phyloP scores from a whole-genome alignment of 2,113 vertebrate genomes.

The Copsychus sechellarum region DNA sequence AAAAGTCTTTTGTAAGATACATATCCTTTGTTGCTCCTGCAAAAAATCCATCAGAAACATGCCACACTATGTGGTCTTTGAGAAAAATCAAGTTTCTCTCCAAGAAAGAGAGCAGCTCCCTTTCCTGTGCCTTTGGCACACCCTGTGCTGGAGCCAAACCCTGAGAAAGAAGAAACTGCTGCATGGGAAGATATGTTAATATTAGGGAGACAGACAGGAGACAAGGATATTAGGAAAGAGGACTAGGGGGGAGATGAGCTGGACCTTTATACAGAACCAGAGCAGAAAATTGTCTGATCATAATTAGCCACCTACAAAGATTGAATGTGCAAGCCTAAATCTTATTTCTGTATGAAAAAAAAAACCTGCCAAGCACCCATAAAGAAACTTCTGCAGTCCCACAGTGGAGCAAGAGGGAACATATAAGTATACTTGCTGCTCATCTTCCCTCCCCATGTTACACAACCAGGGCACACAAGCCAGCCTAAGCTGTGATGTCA shows the following conservation, averaged over 20 bases:
- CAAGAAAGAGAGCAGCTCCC: background rate
- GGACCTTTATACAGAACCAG: background rate
- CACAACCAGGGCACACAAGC: rapidly evolving
- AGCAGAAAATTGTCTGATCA: background rate
- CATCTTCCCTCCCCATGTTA: rapidly evolving
- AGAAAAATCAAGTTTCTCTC: background rate
- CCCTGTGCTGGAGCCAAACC: background rate
- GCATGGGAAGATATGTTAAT: background rate
- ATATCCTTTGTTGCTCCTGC: background rate
- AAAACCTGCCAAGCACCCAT: background rate
- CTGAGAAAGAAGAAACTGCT: background rate
- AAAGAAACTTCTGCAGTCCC: background rate
- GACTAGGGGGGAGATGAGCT: rapidly evolving
- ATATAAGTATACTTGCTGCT: rapidly evolving
- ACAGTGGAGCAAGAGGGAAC: background rate
- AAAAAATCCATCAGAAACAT: background rate
- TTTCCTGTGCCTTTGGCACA: background rate
- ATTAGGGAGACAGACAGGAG: background rate
- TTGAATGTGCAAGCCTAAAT: background rate
- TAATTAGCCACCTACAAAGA: background rate
- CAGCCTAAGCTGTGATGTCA: background rate
- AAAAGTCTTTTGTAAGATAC: background rate
- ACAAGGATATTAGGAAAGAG: background rate
- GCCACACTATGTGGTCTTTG: rapidly evolving
- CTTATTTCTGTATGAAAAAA: background rate